Evolutionary conservation across 1,140 invertebrate species (phyloP).

Genomic region (Charaxes varanes): DNA sequence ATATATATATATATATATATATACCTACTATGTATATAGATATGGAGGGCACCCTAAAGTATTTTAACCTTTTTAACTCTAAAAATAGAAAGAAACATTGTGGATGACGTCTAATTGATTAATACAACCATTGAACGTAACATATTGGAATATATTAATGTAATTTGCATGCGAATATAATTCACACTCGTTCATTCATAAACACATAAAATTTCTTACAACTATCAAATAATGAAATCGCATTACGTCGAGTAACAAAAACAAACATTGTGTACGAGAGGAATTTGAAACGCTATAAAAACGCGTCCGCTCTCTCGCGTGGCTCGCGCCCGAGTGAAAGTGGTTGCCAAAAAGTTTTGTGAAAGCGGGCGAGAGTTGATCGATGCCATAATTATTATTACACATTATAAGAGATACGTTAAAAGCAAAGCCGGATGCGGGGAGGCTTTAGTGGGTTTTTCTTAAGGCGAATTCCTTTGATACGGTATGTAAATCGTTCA

Average conservation of each 20-base stretch:
- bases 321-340: conserved; percentile 49
- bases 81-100: too few relatives aligned
- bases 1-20: too few relatives aligned
- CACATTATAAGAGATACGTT: conserved; percentile 66
- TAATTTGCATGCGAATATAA: background rate
- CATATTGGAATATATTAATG: background rate
- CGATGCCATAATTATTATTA: conserved; percentile 72
- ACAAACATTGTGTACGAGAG: too few relatives aligned
- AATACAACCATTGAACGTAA: too few relatives aligned
- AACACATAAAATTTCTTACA: too few relatives aligned
- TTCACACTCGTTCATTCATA: too few relatives aligned
- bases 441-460: conserved; percentile 1
- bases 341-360: conserved; percentile 67
- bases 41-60: too few relatives aligned
- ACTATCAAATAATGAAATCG: too few relatives aligned
- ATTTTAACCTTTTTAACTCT: too few relatives aligned
- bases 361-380: conserved; percentile 64
- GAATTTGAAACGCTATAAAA: background rate
- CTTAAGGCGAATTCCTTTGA: background rate
- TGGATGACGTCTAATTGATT: too few relatives aligned
- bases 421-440: conserved; percentile 59
- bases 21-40: too few relatives aligned
- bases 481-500: background rate
- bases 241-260: too few relatives aligned
- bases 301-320: conserved; percentile 2